Conservation (phyloP, 2,797 vertebrate genomes). For the Phrynocephalus guinanensis region DNA sequence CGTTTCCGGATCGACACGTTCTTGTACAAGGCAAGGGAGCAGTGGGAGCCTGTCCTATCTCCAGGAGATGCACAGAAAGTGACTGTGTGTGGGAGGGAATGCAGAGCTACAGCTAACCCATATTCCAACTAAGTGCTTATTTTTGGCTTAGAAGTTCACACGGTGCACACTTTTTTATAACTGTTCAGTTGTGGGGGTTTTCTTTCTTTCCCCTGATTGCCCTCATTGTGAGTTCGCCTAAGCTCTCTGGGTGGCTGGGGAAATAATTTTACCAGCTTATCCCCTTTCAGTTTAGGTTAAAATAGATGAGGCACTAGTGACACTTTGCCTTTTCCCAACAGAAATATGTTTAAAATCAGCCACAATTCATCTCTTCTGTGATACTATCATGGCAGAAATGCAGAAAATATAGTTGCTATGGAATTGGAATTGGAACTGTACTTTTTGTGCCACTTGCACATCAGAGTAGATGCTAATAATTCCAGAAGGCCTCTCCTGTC, state of each 20-base stretch:
- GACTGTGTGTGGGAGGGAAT: constrained; percentile 6
- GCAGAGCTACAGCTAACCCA: background rate
- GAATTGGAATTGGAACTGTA: background rate
- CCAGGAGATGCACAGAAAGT: background rate
- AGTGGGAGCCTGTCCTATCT: background rate
- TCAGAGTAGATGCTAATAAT: too few relatives aligned
- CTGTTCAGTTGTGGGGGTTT: background rate
- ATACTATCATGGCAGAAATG: background rate
- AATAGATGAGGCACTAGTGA: background rate
- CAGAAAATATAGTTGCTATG: background rate
- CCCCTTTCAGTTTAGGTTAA: background rate
- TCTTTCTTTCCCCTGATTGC: background rate
- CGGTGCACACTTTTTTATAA: background rate
- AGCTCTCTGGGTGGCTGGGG: background rate
- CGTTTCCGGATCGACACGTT: background rate
- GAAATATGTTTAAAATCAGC: background rate
- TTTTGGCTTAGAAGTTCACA: background rate
- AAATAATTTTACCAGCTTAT: background rate
- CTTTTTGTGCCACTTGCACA: background rate
- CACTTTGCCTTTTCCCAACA: background rate
- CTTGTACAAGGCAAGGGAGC: background rate
- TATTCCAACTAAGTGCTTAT: background rate
- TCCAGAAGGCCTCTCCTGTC: too few relatives aligned
- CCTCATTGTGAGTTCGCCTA: background rate
- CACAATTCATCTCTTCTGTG: background rate